These are phyloP conservation scores for Crenuchus spilurus DNA, from an alignment of 2,797 vertebrate species.

Conservation along the genomic window DNA sequence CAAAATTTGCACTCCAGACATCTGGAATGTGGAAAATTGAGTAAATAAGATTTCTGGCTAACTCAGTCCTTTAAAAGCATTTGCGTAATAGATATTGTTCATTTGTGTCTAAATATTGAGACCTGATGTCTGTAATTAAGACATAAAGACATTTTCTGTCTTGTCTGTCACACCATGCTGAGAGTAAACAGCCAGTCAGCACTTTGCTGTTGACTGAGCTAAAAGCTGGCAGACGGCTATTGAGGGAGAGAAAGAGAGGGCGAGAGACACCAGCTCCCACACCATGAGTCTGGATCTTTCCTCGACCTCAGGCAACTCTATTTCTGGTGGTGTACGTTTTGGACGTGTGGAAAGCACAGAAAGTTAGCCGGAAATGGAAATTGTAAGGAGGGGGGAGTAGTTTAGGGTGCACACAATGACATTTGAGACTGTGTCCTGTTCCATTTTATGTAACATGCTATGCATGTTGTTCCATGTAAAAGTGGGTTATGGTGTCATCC, in stretches of 20 bases:
- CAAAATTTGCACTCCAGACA: no score
- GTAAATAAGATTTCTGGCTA: no score
- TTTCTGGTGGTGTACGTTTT: background rate
- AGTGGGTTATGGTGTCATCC: background rate
- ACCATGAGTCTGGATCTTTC: background rate
- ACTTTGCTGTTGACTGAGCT: background rate
- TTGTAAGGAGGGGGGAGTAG: background rate
- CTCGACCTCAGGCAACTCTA: background rate
- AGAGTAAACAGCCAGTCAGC: background rate
- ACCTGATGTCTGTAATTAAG: background rate
- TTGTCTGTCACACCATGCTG: background rate
- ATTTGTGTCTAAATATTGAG: constrained; percentile 10
- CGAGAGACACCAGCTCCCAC: background rate
- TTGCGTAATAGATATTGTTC: background rate
- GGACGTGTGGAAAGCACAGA: background rate
- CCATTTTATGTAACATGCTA: background rate
- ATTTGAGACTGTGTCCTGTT: background rate
- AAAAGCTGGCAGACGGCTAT: background rate
- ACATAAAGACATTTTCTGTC: background rate
- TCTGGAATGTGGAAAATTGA: no score
- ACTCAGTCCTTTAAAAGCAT: no score
- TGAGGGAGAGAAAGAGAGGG: background rate
- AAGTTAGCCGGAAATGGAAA: background rate
- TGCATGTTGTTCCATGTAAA: background rate
- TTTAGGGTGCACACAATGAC: background rate